Conservation (phyloP, 2,113 vertebrate genomes). For the Bujurquina vittata region DNA sequence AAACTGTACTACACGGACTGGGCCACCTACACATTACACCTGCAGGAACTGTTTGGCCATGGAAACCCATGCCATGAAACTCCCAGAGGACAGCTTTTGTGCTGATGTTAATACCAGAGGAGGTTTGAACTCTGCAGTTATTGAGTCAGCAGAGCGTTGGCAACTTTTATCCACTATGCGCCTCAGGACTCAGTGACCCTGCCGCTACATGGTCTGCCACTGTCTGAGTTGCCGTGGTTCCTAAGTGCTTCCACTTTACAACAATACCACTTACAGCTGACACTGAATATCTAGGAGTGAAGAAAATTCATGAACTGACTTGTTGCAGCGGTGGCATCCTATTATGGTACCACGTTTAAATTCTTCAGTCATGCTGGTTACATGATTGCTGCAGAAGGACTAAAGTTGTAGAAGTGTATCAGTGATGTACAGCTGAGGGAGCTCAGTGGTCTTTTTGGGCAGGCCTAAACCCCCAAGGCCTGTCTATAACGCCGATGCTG, state of each 20-base stretch:
- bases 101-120: not conserved
- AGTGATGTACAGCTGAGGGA: not conserved
- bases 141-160: not conserved
- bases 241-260: not conserved
- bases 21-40: not conserved
- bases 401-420: not conserved
- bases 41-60: not conserved
- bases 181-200: not conserved
- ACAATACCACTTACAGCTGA: too few species aligned
- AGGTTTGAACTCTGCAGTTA: not conserved
- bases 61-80: not conserved
- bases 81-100: not conserved
- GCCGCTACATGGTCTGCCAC: not conserved
- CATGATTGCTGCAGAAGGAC: too few species aligned
- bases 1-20: not conserved
- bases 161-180: not conserved
- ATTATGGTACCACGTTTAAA: not conserved
- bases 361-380: not conserved
- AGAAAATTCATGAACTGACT: not conserved
- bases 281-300: not conserved
- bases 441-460: not conserved
- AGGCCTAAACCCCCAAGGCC: too few species aligned
- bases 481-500: too few species aligned
- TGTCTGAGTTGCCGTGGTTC: too few species aligned
- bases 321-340: not conserved